These are phyloP conservation scores for Euclidia mi DNA, from an alignment of 2,888 invertebrate genomes.

Conservation along the genomic window DNA sequence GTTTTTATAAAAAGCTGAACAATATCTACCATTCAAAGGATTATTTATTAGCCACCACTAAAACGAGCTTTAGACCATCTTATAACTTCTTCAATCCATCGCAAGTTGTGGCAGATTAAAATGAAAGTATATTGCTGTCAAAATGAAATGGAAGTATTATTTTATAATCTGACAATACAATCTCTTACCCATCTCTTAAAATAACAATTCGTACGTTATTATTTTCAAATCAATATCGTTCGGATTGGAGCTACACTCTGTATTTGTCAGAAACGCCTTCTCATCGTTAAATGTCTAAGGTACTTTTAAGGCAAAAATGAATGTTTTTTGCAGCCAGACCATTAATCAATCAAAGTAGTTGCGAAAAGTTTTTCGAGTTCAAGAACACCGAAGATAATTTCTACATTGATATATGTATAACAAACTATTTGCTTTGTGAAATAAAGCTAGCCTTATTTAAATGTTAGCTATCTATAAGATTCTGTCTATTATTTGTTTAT, in stretches of 20 bases:
- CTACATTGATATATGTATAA: conserved; percentile 19
- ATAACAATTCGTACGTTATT: not conserved
- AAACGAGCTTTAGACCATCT: too few species aligned
- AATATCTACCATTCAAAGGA: too few species aligned
- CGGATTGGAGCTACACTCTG: not conserved
- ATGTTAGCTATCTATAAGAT: conserved; percentile 23
- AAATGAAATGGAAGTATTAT: too few species aligned
- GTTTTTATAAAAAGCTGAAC: too few species aligned
- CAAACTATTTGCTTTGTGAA: conserved; percentile 33
- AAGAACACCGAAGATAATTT: conserved; percentile 38
- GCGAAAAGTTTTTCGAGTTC: conserved; percentile 36
- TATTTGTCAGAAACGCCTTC: conserved; percentile 15
- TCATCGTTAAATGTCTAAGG: conserved; percentile 20
- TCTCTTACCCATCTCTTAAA: not conserved
- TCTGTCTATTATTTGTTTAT: conserved; percentile 26
- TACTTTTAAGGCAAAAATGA: conserved; percentile 24
- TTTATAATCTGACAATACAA: not conserved
- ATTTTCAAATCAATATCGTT: not conserved
- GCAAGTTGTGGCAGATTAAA: too few species aligned
- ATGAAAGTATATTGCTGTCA: too few species aligned
- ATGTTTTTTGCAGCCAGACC: conserved; percentile 18
- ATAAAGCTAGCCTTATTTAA: conserved; percentile 30
- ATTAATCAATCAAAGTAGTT: conserved; percentile 45
- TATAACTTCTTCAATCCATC: too few species aligned
- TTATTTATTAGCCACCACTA: too few species aligned